Conservation (phyloP, 37 sponge, comb jelly and placozoan species). For the Eunapius fragilis region DNA sequence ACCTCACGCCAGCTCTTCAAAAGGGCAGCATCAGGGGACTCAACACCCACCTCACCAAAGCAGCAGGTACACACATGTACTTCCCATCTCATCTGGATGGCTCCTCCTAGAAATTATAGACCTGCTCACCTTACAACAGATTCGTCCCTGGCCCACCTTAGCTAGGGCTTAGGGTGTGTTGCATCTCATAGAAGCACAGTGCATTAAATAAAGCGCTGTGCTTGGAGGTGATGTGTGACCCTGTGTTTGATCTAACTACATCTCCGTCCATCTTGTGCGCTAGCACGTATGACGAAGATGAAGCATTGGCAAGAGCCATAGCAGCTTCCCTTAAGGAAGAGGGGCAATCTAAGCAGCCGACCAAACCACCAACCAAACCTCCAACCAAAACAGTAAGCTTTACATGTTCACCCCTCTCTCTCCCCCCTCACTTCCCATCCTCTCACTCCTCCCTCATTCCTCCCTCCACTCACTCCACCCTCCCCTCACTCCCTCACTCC, state of each 20-base stretch:
- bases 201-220: too few species aligned
- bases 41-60: constrained; percentile 55
- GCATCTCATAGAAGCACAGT: too few species aligned
- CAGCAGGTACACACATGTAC: constrained; percentile 23
- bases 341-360: constrained; percentile 3
- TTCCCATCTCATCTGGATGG: too few species aligned
- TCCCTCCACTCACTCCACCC: neutral
- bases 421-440: neutral
- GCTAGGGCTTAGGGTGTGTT: too few species aligned
- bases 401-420: neutral
- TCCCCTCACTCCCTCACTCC: neutral
- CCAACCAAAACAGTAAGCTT: neutral
- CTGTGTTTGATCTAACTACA: too few species aligned
- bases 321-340: constrained; percentile 75
- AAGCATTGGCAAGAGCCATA: constrained; percentile 75
- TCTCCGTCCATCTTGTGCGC: neutral
- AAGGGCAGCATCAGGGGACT: neutral
- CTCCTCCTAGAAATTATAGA: too few species aligned
- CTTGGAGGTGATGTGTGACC: too few species aligned
- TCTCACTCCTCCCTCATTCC: neutral
- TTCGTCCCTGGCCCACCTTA: too few species aligned
- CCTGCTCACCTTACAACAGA: too few species aligned
- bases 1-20: neutral
- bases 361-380: neutral
- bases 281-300: constrained; percentile 61